A percentile compares a stretch with the other conserved stretches of the same genome.
These are phyloP conservation scores for Brachyrhaphis roseni DNA, from an alignment of 2,797 vertebrate genomes.

Conservation along the genomic window DNA sequence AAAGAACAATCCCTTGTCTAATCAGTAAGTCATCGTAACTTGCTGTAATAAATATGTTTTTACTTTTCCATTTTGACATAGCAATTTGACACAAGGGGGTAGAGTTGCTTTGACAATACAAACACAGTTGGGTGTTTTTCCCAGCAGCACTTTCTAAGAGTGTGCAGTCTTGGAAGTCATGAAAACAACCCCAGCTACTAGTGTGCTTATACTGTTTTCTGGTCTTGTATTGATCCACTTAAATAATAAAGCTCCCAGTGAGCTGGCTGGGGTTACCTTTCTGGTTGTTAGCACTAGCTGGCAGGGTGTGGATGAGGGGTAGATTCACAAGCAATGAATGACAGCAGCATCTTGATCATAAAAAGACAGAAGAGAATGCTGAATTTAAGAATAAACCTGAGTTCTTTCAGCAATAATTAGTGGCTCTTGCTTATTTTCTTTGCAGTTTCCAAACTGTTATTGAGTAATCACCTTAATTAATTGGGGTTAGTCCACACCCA, in stretches of 20 bases:
- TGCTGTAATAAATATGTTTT: not conserved
- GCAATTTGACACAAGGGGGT: constrained; percentile 21
- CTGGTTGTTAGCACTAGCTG: constrained; percentile 37
- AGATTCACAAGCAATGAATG: constrained; percentile 41
- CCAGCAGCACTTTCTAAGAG: constrained; percentile 33
- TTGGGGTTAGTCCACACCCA: constrained; percentile 56
- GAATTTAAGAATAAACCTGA: constrained; percentile 41
- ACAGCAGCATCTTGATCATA: constrained; percentile 65
- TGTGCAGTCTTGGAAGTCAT: constrained; percentile 28
- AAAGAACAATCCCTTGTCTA: not conserved
- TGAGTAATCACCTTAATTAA: constrained; percentile 35
- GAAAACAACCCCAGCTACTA: constrained; percentile 39
- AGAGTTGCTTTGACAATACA: constrained; percentile 28
- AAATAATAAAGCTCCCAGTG: constrained; percentile 65
- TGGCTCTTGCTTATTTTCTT: constrained; percentile 25
- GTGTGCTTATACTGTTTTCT: constrained; percentile 55
- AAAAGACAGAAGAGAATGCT: constrained; percentile 40
- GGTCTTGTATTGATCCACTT: constrained; percentile 63
- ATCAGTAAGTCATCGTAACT: not conserved
- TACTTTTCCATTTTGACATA: constrained; percentile 2
- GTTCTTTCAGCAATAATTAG: constrained; percentile 12
- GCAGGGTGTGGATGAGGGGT: constrained; percentile 17
- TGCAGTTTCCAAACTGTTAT: not conserved
- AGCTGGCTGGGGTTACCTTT: constrained; percentile 60
- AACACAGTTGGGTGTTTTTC: constrained; percentile 41